Conservation (phyloP, 2,113 vertebrate genomes). For the Carassius gibelio region DNA sequence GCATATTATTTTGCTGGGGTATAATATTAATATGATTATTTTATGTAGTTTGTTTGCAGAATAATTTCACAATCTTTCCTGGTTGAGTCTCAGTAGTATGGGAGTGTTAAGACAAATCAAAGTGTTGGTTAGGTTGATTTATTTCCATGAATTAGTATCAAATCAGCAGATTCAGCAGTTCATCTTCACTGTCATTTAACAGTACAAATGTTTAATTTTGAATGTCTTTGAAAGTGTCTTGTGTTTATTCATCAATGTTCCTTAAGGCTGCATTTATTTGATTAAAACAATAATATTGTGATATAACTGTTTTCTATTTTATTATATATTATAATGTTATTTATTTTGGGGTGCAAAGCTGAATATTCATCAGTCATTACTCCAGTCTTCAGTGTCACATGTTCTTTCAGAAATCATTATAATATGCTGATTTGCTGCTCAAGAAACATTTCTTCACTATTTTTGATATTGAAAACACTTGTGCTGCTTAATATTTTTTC, state of each 20-base stretch:
- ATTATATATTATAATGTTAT: too few species aligned
- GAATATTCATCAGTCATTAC: too few species aligned
- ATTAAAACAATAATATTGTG: not conserved
- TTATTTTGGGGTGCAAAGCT: too few species aligned
- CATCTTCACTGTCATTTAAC: too few species aligned
- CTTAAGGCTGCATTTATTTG: too few species aligned
- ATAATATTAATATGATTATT: not conserved
- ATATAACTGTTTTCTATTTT: too few species aligned
- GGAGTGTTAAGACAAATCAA: too few species aligned
- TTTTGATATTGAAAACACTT: not conserved
- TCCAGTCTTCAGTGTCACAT: not conserved
- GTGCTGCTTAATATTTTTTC: not conserved
- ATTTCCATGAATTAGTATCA: not conserved
- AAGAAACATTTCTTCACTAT: not conserved
- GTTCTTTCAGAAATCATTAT: not conserved
- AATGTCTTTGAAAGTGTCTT: not conserved
- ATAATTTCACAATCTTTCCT: too few species aligned
- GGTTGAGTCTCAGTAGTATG: too few species aligned
- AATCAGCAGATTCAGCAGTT: not conserved
- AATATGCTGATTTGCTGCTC: not conserved
- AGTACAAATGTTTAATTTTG: too few species aligned
- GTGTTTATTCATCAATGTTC: not conserved
- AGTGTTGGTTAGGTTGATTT: too few species aligned
- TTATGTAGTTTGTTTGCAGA: too few species aligned
- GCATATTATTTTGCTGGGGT: not conserved